These are phyloP conservation scores for Echeneis naucrates DNA, from an alignment of 2,797 vertebrate genomes.

Conservation along the genomic window DNA sequence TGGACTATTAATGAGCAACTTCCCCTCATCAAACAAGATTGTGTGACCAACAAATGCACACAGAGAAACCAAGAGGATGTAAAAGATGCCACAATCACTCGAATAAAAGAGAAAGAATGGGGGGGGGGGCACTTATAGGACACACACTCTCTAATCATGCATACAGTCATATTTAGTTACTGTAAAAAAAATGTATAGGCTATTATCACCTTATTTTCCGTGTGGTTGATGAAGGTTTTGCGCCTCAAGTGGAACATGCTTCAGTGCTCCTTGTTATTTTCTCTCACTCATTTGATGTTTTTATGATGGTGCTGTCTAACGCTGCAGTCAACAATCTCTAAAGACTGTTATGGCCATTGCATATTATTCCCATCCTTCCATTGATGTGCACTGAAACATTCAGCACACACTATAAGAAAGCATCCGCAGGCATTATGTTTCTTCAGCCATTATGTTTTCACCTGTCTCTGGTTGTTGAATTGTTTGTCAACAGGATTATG, in stretches of 20 bases:
- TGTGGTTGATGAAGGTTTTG: neutral
- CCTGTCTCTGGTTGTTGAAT: neutral
- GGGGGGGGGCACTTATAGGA: too few relatives aligned
- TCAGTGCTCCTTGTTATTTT: neutral
- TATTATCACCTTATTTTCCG: neutral
- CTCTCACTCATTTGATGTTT: neutral
- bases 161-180: neutral
- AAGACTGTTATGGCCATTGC: neutral
- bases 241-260: neutral
- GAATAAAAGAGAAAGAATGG: neutral
- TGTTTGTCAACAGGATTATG: too few relatives aligned
- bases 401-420: neutral
- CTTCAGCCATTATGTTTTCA: neutral
- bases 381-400: conserved; percentile 14
- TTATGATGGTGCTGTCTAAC: neutral
- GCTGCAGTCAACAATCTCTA: neutral
- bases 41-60: neutral
- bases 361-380: conserved; percentile 20
- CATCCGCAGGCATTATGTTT: neutral
- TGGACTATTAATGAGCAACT: conserved; percentile 2
- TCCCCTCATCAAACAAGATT: neutral
- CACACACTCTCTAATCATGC: neutral
- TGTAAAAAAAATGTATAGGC: neutral
- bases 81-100: neutral
- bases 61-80: neutral